Percentiles rank a stretch among this genome's conserved stretches.
Conservation (phyloP, 2,888 invertebrate species). For the Cantharis nigra region DNA sequence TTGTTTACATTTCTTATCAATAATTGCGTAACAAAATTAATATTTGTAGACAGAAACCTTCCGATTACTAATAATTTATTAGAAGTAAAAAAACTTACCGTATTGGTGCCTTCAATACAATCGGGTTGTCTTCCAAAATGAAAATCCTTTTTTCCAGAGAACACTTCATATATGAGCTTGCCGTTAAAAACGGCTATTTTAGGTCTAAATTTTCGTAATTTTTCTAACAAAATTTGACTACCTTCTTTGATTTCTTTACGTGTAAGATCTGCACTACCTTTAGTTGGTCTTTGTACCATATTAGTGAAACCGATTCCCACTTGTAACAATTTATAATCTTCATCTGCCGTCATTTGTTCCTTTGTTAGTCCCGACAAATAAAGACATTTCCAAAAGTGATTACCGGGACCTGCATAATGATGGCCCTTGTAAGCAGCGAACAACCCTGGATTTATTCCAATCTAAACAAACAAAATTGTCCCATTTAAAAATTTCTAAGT, state of each 20-base stretch:
- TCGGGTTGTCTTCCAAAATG: conserved; percentile 95
- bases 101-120: conserved; percentile 89
- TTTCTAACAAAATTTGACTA: conserved; percentile 84
- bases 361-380: conserved; percentile 92
- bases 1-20: background rate
- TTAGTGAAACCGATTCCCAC: conserved; percentile 98
- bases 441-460: conserved; percentile 96
- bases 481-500: background rate
- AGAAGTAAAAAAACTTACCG: conserved; percentile 72
- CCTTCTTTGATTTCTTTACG: conserved; percentile 94
- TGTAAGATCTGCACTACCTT: conserved; percentile 94
- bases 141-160: conserved; percentile 96
- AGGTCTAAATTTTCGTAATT: conserved; percentile 88
- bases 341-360: conserved; percentile 94
- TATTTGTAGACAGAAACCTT: background rate
- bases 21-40: background rate
- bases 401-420: conserved; percentile 98
- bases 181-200: conserved; percentile 98
- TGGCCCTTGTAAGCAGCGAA: conserved; percentile 98
- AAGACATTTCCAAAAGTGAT: conserved; percentile 99
- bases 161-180: conserved; percentile 97
- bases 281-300: conserved; percentile 94
- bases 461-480: conserved; percentile 65
- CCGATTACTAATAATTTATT: background rate
- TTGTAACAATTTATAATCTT: conserved; percentile 90